Evolutionary conservation across 2,113 vertebrate genomes (phyloP).

Genomic region (Scopus umbretta): DNA sequence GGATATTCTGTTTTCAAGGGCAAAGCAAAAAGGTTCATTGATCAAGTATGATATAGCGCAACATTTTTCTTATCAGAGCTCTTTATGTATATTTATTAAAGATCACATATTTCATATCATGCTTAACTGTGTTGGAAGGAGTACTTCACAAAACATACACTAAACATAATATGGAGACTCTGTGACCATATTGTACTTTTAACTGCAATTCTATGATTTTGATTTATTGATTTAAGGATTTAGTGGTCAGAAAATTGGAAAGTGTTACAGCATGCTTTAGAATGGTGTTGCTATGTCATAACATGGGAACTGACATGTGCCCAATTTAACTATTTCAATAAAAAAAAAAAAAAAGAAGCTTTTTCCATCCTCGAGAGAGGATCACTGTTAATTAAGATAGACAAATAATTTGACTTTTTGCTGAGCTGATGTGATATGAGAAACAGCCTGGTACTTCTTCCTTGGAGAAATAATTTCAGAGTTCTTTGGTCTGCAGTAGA

Average conservation of each 20-base stretch:
- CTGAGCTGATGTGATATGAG: neutral
- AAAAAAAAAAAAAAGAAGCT: too few species aligned
- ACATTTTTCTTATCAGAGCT: slow-evolving; percentile 65
- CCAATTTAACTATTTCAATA: neutral
- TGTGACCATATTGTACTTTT: slow-evolving; percentile 57
- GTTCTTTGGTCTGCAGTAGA: slow-evolving; percentile 34
- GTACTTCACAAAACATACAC: slow-evolving; percentile 63
- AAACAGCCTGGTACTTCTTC: slow-evolving; percentile 29
- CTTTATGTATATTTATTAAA: slow-evolving; percentile 75
- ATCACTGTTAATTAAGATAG: neutral
- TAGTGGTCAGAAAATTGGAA: slow-evolving; percentile 50
- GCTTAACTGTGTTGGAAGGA: slow-evolving; percentile 53
- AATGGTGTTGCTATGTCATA: neutral
- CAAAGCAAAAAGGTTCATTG: slow-evolving; percentile 68
- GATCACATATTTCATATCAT: slow-evolving; percentile 66
- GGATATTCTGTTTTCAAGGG: slow-evolving; percentile 66
- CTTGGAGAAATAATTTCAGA: slow-evolving; percentile 46
- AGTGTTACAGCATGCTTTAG: neutral
- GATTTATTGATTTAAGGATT: slow-evolving; percentile 51
- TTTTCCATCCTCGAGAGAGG: neutral
- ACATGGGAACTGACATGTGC: neutral
- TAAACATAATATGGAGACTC: slow-evolving; percentile 60
- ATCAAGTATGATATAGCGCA: slow-evolving; percentile 69
- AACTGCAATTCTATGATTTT: slow-evolving; percentile 53
- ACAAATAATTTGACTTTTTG: slow-evolving; percentile 31